Evolutionary conservation across 2,797 vertebrate genomes (phyloP).

Genomic region (Lepus oiostolus): DNA sequence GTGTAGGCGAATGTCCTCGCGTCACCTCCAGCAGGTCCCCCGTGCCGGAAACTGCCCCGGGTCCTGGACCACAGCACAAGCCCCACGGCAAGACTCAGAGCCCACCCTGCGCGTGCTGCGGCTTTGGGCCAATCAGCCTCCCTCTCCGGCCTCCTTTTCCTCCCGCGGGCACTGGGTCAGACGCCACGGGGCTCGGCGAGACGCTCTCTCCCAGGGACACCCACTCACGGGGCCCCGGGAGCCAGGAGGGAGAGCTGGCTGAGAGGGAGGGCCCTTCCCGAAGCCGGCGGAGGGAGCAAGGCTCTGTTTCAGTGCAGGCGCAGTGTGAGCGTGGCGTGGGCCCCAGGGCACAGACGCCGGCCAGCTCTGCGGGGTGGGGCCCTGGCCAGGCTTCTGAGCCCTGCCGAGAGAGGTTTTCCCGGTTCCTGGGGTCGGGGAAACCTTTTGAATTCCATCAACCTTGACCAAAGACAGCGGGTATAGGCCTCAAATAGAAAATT

Average conservation of each 20-base stretch:
- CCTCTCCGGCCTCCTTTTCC: fast-evolving
- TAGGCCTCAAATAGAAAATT: background rate
- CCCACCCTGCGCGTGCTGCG: background rate
- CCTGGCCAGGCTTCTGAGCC: too few relatives aligned
- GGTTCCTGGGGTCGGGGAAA: background rate
- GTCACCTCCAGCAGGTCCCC: fast-evolving
- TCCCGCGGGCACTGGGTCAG: background rate
- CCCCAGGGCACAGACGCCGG: too few relatives aligned
- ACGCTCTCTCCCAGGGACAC: fast-evolving
- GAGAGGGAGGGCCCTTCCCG: too few relatives aligned
- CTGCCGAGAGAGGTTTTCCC: fast-evolving
- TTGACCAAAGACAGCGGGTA: fast-evolving
- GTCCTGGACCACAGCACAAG: fast-evolving
- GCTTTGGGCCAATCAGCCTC: background rate
- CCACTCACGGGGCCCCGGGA: fast-evolving
- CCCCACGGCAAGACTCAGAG: too few relatives aligned
- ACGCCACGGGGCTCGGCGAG: fast-evolving
- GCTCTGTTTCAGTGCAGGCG: fast-evolving
- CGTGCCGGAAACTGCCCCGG: fast-evolving
- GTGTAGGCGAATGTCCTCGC: fast-evolving
- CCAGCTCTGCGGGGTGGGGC: too few relatives aligned
- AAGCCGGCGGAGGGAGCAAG: too few relatives aligned
- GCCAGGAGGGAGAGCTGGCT: background rate
- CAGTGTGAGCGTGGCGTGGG: too few relatives aligned
- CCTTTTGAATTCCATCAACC: fast-evolving